Percentiles rank a stretch among this genome's conserved stretches.
Evolutionary conservation across 2,888 invertebrate genomes (phyloP).

Genomic region (Aplocera efformata): DNA sequence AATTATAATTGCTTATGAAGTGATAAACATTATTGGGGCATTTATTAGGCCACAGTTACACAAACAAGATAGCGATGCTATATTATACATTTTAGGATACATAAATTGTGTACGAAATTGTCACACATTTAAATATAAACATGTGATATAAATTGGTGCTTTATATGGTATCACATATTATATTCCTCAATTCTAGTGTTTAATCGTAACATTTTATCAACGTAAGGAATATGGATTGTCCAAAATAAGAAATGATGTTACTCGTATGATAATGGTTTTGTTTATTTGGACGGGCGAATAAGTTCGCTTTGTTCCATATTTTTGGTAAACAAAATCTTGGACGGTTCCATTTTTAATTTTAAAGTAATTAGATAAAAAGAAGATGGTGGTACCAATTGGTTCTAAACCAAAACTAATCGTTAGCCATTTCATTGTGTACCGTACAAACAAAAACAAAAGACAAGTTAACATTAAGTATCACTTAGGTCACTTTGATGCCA

Average conservation of each 20-base stretch:
- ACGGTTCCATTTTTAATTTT: slow-evolving; percentile 26
- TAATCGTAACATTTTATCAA: background rate
- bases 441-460: too few species aligned
- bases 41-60: slow-evolving; percentile 37
- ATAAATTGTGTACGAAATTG: background rate
- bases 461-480: too few species aligned
- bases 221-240: background rate
- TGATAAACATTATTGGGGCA: slow-evolving; percentile 40
- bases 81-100: background rate
- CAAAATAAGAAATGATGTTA: slow-evolving; percentile 5
- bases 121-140: background rate
- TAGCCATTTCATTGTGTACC: too few species aligned
- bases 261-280: background rate
- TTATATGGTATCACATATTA: slow-evolving; percentile 1
- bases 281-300: slow-evolving; percentile 39
- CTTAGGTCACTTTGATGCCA: too few species aligned
- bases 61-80: background rate
- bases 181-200: slow-evolving; percentile 6
- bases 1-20: slow-evolving; percentile 39
- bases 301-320: slow-evolving; percentile 26
- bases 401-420: too few species aligned
- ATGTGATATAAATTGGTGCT: too few species aligned
- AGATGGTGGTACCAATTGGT: background rate
- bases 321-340: slow-evolving; percentile 14
- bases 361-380: slow-evolving; percentile 3